Percentiles rank a stretch among this genome's conserved stretches.
Evolutionary conservation across 2,113 vertebrate genomes (phyloP).

Genomic region (Siniperca chuatsi): DNA sequence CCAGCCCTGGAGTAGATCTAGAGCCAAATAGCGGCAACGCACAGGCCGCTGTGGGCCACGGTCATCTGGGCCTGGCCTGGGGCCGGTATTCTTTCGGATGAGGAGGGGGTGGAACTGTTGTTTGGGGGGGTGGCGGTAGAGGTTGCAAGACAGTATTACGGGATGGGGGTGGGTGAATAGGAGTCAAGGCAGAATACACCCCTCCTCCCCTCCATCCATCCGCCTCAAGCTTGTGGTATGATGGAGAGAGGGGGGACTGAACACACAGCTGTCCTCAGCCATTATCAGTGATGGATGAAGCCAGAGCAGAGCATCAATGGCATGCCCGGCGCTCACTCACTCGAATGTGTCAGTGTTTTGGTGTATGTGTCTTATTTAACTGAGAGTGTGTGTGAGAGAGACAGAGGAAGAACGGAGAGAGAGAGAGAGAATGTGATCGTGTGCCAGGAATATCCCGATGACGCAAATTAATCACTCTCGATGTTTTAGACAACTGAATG

Average conservation of each 20-base stretch:
- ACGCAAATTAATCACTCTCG: slow-evolving; percentile 61
- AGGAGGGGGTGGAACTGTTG: slow-evolving; percentile 13
- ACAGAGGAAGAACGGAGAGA: slow-evolving; percentile 23
- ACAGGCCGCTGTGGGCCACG: slow-evolving; percentile 19
- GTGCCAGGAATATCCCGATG: slow-evolving; percentile 52
- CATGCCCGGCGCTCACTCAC: slow-evolving; percentile 60
- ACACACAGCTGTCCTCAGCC: slow-evolving; percentile 78
- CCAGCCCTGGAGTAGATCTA: slow-evolving; percentile 31
- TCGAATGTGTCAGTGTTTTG: slow-evolving; percentile 56
- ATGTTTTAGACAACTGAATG: slow-evolving; percentile 26
- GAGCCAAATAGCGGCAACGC: slow-evolving; percentile 47
- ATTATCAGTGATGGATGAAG: slow-evolving; percentile 83
- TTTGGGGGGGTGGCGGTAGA: neutral
- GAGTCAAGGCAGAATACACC: slow-evolving; percentile 52
- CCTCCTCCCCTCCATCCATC: slow-evolving; percentile 57
- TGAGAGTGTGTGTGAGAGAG: slow-evolving; percentile 19
- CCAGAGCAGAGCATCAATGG: slow-evolving; percentile 69
- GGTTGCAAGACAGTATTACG: slow-evolving; percentile 54
- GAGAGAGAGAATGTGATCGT: slow-evolving; percentile 28
- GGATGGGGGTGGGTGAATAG: slow-evolving; percentile 36
- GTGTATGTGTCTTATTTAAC: slow-evolving; percentile 60
- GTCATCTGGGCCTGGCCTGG: slow-evolving; percentile 70
- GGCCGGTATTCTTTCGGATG: slow-evolving; percentile 42
- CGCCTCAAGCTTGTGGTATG: slow-evolving; percentile 57
- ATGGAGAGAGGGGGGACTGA: slow-evolving; percentile 66